Base-by-base conservation (phyloP, 1,140 invertebrate species). In the Drosophila funebris region DNA sequence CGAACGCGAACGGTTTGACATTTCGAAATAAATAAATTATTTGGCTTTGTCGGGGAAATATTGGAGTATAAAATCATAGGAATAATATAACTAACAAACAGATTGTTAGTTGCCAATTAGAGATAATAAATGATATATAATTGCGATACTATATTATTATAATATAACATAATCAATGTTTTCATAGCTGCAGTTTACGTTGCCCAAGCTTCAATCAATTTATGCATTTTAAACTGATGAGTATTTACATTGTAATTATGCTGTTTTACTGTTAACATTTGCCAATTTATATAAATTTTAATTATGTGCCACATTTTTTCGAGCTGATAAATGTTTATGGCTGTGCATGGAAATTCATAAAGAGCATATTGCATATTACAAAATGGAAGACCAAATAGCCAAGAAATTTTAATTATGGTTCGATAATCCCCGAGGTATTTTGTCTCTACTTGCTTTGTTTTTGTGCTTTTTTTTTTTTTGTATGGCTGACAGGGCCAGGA, bases 401-500 rank as follows among this genome's bases (percentile, higher is more conserved):
- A 41, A 48, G 33, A 41, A 39, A 41, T 71, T 66, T 54, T 71
- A 71, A 71, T 71, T 71, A 66, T 22, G 52, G 57, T 48, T 6
- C 33, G 27, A 66, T 64, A 33, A 31, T 48, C 61, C 68, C 43
- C 11, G 43, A 31, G 68, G 50, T 9, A 46, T 36, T 53, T 52
- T 46, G 43, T 27, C 16, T 33, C 37, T 6, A 31, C 60, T 48
- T n/a, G n/a, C n/a, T n/a, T n/a, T n/a, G n/a, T n/a, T n/a, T n/a
- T n/a, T n/a, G n/a, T n/a, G n/a, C n/a, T n/a, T n/a, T n/a, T 54
- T 37, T 61, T 36, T 9, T 11, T 44, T 44, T 44, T 13, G 48
- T 48, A 20, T 24, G 11, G 43, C 7, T 16, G 24, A 14, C n/a
- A 36, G 20, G 22, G 20, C 7, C n/a, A 36, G 36, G 36, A 6